Base-by-base conservation (phyloP, 2,113 vertebrate species). In the Pogonocichla stellata region DNA sequence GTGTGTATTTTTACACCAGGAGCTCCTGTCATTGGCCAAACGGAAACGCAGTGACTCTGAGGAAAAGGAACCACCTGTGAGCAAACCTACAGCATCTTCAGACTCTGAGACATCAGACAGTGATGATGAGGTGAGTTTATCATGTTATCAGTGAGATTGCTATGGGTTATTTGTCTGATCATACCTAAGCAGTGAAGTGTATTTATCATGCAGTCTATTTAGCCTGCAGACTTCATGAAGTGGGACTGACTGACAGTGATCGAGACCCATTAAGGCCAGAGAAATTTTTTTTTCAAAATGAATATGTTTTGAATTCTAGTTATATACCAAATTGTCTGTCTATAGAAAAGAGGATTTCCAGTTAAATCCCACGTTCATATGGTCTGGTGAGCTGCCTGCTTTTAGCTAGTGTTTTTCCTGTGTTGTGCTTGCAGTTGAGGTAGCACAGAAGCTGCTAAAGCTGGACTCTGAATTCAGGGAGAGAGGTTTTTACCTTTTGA, bases 31-130 rank as follows among this genome's bases (percentile, higher is more conserved):
- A 26, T 96, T 99, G 97, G 99, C 99, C 20, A 99, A 99, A 93
- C 98, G 99, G 93, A 99, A 99, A 95, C 98, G 99, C 74, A 99
- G 99, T 64, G 99, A 99, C 94, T 99, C 99, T 6, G 99, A 99
- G 71, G 99, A 99, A 58, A 99, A 99, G 93, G 99, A 99, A 72
- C 98, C 99, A 28, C 99, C 99, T 40, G 98, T 98, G 83, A 99
- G 98, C 97, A 99, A 99, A 96, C 99, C 99, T 88, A 98, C 99
- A 50, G 99, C 99, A 15, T 99, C 99, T 6, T 99, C 99, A 65
- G 99, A 99, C 97, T 99, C 99, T 0, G 99, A 99, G 95, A 99
- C 99, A 0, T 99, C 99, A 1, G 99, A 99, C 97, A 99, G 99
- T 23, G 99, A 99, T 10, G 99, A 99, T 92, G 99, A 99, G 98